Evolutionary conservation across 2,888 invertebrate genomes (phyloP), one percentile per base, ranked within the genome.

Genomic region (Ophioninae sp.): DNA sequence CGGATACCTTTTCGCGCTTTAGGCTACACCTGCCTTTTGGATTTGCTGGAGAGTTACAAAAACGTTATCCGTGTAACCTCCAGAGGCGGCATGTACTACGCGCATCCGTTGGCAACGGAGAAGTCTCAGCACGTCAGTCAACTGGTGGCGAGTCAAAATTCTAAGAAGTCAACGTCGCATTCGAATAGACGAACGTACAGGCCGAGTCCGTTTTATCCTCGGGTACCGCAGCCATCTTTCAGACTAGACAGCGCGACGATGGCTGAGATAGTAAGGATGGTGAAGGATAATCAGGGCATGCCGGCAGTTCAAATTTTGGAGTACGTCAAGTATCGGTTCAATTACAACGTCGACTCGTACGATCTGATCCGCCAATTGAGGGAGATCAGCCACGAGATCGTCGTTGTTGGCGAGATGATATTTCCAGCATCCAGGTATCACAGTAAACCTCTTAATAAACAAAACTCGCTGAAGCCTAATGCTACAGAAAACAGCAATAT

Each of bases 71-170:
- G 2, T 5, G 0, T 6, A 39, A 85, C 9, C 9, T 6, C 44
- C 6, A 44, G 13, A 8, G 58, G 77, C 64, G 82, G 81, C 0
- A 17, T 0, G 2, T 10, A 80, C 39, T 74, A 81, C 2, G 84
- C 88, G 0, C 80, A 76, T 51, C 89, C 88, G 2, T 78, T 90
- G 0, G 81, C 88, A 0, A 84, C 88, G 0, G 87, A 89, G 5
- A 89, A 88, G 20, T 84, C 87, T 0, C 83, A 82, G 17, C 91
- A 92, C n/a, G 77, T 92, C 1, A 88, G 86, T 67, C 79, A 85
- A 0, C 77, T 92, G 8, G 88, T 92, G 0, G 67, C 84, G 0
- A 80, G 85, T 5, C 92, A 92, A 65, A 90, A 83, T 59, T 39
- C 73, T 0, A 72, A 23, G 1, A 69, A 41, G 30, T 3, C 30